These are phyloP conservation scores for Haemorhous mexicanus DNA, from an alignment of 2,113 vertebrate species.

Conservation along the genomic window DNA sequence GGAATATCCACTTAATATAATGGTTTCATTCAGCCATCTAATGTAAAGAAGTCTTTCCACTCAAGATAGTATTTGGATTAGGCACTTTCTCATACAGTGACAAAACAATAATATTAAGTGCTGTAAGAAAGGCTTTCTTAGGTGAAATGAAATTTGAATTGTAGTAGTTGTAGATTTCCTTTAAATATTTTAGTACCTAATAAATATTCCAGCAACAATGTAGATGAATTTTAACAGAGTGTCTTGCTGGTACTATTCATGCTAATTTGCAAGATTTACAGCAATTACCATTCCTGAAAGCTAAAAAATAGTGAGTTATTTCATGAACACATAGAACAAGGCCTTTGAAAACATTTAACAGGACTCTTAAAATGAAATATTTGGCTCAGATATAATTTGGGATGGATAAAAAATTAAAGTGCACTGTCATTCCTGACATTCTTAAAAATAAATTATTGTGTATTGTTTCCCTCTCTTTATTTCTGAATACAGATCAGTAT, in stretches of 20 bases:
- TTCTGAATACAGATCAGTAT: slow-evolving; percentile 53
- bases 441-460: slow-evolving; percentile 66
- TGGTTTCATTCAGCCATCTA: slow-evolving; percentile 26
- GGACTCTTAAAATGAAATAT: slow-evolving; percentile 65
- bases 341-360: slow-evolving; percentile 62
- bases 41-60: slow-evolving; percentile 10
- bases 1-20: background rate
- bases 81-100: background rate
- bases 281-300: slow-evolving; percentile 60
- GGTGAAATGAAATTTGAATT: slow-evolving; percentile 51
- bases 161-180: slow-evolving; percentile 36
- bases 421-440: slow-evolving; percentile 58
- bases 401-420: slow-evolving; percentile 54
- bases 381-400: slow-evolving; percentile 57
- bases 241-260: slow-evolving; percentile 50
- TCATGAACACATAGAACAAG: slow-evolving; percentile 48
- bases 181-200: slow-evolving; percentile 68
- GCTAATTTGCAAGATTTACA: slow-evolving; percentile 70
- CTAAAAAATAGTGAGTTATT: slow-evolving; percentile 60
- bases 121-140: background rate
- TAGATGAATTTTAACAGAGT: slow-evolving; percentile 61
- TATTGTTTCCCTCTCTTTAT: slow-evolving; percentile 52
- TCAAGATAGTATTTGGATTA: background rate
- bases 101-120: background rate
- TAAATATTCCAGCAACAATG: slow-evolving; percentile 62